A percentile compares a stretch with the other conserved stretches of the same genome.
Conservation (phyloP, 2,113 vertebrate species). For the Cyanoderma ruficeps region DNA sequence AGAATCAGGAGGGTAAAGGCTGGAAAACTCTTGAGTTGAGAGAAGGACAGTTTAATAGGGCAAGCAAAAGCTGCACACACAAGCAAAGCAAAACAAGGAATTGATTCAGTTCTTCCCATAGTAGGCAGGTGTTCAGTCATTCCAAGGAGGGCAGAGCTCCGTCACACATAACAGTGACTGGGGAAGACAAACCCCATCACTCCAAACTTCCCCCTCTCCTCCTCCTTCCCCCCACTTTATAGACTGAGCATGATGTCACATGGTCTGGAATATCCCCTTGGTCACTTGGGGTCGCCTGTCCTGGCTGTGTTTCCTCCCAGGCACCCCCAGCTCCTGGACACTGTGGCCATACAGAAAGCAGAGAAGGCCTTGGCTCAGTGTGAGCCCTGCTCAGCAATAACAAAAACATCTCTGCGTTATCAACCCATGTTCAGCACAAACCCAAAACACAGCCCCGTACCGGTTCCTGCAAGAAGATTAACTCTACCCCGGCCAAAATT, state of each 20-base stretch:
- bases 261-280: not conserved
- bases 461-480: not conserved
- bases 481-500: not conserved
- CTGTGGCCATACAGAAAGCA: accelerated
- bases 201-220: accelerated
- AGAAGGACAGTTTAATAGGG: not conserved
- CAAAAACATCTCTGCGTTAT: not conserved
- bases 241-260: accelerated
- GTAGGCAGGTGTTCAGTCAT: not conserved
- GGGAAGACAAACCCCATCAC: not conserved
- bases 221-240: not conserved
- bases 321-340: not conserved
- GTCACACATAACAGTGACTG: accelerated
- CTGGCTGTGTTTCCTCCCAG: not conserved
- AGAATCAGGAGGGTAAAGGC: not conserved
- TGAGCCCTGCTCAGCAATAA: not conserved
- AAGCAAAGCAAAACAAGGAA: not conserved
- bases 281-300: not conserved
- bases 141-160: not conserved
- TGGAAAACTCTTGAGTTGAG: not conserved
- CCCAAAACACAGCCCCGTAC: not conserved
- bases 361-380: not conserved
- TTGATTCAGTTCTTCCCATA: not conserved
- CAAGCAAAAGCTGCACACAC: not conserved
- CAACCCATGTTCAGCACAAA: not conserved